Evolutionary conservation across 1,140 invertebrate genomes (phyloP).

Genomic region (Drosophila ercepeae): DNA sequence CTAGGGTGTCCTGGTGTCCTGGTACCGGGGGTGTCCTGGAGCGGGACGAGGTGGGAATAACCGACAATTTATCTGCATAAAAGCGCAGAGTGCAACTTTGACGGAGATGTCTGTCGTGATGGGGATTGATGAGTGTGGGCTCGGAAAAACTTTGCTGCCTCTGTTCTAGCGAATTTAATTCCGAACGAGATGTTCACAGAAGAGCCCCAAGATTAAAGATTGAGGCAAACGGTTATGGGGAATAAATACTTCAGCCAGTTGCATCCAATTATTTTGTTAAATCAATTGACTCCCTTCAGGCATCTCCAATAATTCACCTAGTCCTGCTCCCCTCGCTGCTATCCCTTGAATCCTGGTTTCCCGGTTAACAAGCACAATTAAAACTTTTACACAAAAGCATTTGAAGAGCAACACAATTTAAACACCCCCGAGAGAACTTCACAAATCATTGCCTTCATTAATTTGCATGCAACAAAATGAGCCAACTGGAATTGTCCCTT

Average conservation of each 20-base stretch:
- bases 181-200: background rate
- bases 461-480: slow-evolving; percentile 57
- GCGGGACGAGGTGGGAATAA: slow-evolving; percentile 35
- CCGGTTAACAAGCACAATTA: slow-evolving; percentile 47
- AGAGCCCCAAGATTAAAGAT: slow-evolving; percentile 20
- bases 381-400: slow-evolving; percentile 48
- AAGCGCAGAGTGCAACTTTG: slow-evolving; percentile 81
- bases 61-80: slow-evolving; percentile 82
- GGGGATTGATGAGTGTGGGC: slow-evolving; percentile 72
- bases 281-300: background rate
- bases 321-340: background rate
- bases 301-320: background rate
- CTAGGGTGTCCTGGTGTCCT: background rate
- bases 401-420: slow-evolving; percentile 52
- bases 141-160: slow-evolving; percentile 62
- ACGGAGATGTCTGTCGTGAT: slow-evolving; percentile 65
- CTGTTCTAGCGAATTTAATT: slow-evolving; percentile 48
- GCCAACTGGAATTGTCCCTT: slow-evolving; percentile 20
- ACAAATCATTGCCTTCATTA: slow-evolving; percentile 50
- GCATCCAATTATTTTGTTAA: background rate
- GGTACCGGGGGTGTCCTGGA: background rate
- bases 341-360: background rate
- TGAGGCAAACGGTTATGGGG: slow-evolving; percentile 4
- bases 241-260: slow-evolving; percentile 2
- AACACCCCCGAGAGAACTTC: slow-evolving; percentile 1